Evolutionary conservation across 1,140 invertebrate species (phyloP), one percentile per base, ranked within the genome.

Genomic region (Mesaphorura yosii): DNA sequence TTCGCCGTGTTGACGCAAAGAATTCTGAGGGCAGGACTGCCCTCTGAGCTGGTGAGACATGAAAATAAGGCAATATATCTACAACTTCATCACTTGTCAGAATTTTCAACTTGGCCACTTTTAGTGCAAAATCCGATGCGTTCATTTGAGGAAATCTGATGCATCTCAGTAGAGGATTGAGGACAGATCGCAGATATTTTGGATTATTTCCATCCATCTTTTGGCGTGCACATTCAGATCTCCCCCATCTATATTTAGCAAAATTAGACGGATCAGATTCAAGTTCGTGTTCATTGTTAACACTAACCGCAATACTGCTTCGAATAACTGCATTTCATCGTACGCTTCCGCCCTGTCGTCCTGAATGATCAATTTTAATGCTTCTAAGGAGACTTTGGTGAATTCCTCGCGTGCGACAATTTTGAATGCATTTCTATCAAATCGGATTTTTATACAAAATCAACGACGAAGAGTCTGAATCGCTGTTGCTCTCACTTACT

Each of bases 71-170:
- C 10, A 42, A 22, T 7, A 42, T 19, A 12, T n/a, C 6, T n/a
- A 42, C 40, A 6, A 19, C 19, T 42, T 42, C 40, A 12, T 42
- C 40, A 6, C n/a, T 12, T 42, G 40, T 42, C n/a, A 42, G 40
- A n/a, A 42, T 6, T 19, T 42, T n/a, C 10, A 22, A n/a, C 7
- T n/a, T 42, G 6, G 40, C 40, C 17, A 42, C 40, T 42, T 42
- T 42, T 22, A 42, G 7, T 19, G 40, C n/a, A 42, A 42, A 42
- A 10, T 42, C 40, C 6, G 19, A 7, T 42, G 40, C n/a, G 7
- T n/a, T 42, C 40, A 42, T 42, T 19, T 12, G 40, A 10, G 40
- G 40, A 17, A 42, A 42, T n/a, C 40, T n/a, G 19, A 42, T 42
- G n/a, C n/a, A 42, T 10, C 23, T 10, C 7, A 42, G 10, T 22